Evolutionary conservation across 2,113 vertebrate genomes (phyloP).

Genomic region (Lethenteron reissneri): DNA sequence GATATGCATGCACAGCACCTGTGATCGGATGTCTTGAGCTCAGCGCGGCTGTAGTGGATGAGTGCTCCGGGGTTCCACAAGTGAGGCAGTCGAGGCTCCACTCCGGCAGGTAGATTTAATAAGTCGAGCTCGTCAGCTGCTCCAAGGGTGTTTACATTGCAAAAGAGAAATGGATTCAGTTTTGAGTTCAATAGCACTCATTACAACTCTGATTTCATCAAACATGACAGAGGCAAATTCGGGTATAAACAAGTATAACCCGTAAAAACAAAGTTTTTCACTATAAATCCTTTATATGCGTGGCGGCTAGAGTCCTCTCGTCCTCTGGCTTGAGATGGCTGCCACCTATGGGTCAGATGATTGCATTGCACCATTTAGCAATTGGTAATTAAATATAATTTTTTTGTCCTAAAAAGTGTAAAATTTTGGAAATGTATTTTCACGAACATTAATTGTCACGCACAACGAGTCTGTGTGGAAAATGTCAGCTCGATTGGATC

Average conservation of each 20-base stretch:
- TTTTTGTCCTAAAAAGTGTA: too few relatives aligned
- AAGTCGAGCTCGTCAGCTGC: conserved; percentile 79
- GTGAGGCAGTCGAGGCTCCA: conserved; percentile 35
- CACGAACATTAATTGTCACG: too few relatives aligned
- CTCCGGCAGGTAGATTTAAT: conserved; percentile 42
- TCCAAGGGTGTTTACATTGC: conserved; percentile 8
- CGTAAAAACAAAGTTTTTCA: too few relatives aligned
- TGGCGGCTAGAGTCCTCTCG: too few relatives aligned
- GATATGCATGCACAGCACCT: conserved; percentile 26
- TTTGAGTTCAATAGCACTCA: neutral
- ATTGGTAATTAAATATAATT: too few relatives aligned
- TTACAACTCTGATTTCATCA: neutral
- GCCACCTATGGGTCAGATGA: too few relatives aligned
- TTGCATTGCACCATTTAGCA: too few relatives aligned
- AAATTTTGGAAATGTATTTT: too few relatives aligned
- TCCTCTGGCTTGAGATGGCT: too few relatives aligned
- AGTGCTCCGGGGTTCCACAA: conserved; percentile 59
- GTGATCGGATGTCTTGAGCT: conserved; percentile 94
- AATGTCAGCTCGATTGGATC: too few relatives aligned
- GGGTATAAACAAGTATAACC: neutral
- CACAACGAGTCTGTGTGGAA: too few relatives aligned
- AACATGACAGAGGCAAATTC: neutral
- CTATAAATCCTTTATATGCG: too few relatives aligned
- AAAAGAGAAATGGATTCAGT: conserved; percentile 9
- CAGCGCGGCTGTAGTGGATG: conserved; percentile 72